Evolutionary conservation across 2,113 vertebrate species (phyloP).

Genomic region (Morone saxatilis): DNA sequence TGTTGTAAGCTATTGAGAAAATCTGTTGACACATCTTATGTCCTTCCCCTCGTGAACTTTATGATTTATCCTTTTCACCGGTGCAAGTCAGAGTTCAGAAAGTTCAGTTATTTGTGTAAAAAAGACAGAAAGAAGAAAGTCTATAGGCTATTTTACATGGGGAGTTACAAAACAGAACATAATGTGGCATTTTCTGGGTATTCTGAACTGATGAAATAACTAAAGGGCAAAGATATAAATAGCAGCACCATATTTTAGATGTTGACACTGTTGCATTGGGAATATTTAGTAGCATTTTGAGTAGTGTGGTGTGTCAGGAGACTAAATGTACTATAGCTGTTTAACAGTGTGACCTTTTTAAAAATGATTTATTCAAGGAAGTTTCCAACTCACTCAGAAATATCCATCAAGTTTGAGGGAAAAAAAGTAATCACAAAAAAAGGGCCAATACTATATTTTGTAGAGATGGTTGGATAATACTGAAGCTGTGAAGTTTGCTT

Average conservation of each 20-base stretch:
- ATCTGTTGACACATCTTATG: background rate
- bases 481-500: no score
- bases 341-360: background rate
- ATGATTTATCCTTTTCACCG: background rate
- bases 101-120: background rate
- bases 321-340: no score
- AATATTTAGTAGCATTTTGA: background rate
- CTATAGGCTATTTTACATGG: no score
- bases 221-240: no score
- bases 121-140: background rate
- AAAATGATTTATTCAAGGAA: background rate
- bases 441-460: no score
- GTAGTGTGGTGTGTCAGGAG: background rate
- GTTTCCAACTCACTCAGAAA: background rate
- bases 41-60: background rate
- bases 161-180: background rate
- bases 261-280: background rate
- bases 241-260: background rate
- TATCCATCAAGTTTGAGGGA: no score
- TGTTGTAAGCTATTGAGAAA: background rate
- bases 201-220: background rate
- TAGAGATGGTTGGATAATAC: no score
- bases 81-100: no score
- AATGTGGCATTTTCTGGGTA: background rate
- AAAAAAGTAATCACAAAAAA: no score